Percentiles rank a stretch among this genome's conserved stretches.
These are phyloP conservation scores for Acheta domesticus DNA, from an alignment of 2,888 invertebrate genomes.

Conservation along the genomic window DNA sequence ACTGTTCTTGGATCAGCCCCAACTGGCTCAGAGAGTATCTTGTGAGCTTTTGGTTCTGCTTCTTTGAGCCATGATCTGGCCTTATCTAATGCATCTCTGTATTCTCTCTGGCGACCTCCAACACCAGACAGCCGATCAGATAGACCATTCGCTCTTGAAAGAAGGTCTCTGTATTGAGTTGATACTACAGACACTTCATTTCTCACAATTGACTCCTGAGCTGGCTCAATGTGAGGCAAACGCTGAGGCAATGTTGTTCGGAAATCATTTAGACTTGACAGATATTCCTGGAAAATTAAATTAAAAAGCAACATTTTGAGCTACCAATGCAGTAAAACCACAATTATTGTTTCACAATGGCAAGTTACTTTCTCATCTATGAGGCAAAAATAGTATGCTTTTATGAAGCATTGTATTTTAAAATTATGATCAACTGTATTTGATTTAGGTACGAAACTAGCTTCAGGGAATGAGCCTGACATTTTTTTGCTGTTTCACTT, in stretches of 20 bases:
- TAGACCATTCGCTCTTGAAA: conserved; percentile 76
- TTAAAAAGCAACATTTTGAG: background rate
- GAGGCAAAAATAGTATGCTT: too few species aligned
- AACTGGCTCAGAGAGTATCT: conserved; percentile 74
- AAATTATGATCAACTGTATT: too few species aligned
- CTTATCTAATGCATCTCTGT: conserved; percentile 78
- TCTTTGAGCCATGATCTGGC: conserved; percentile 75
- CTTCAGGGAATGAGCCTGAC: conserved; percentile 18
- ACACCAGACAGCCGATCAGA: conserved; percentile 78
- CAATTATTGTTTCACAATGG: too few species aligned
- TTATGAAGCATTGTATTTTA: too few species aligned
- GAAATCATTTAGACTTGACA: conserved; percentile 79
- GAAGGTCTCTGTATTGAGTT: conserved; percentile 75
- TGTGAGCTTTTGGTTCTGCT: conserved; percentile 71
- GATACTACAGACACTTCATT: conserved; percentile 75
- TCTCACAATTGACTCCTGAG: conserved; percentile 70
- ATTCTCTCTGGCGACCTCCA: conserved; percentile 71
- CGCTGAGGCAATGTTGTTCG: conserved; percentile 79
- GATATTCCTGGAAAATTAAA: conserved; percentile 62
- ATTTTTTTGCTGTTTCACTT: background rate
- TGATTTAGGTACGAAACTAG: background rate
- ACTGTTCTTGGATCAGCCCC: conserved; percentile 84
- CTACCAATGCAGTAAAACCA: too few species aligned
- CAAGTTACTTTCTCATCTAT: too few species aligned
- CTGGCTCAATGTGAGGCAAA: conserved; percentile 72